Percentiles rank a stretch among this genome's conserved stretches.
These are phyloP conservation scores for Microtus montanus DNA, from an alignment of 2,113 vertebrate species.

Conservation along the genomic window DNA sequence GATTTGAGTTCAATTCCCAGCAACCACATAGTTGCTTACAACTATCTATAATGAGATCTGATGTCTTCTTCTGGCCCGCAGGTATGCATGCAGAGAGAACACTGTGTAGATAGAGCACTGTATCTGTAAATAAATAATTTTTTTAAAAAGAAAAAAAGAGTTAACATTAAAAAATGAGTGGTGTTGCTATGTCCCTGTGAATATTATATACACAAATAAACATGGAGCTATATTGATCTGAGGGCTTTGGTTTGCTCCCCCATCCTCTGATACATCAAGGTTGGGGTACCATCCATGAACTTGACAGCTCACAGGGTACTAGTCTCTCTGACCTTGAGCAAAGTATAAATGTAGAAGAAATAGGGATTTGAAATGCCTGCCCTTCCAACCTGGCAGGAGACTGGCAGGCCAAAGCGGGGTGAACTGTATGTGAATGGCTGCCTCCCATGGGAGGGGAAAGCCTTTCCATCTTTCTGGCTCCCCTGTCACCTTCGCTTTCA, in stretches of 20 bases:
- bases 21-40: too few relatives aligned
- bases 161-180: not conserved
- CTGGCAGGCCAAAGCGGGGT: not conserved
- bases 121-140: too few relatives aligned
- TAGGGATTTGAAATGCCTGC: not conserved
- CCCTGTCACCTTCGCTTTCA: not conserved
- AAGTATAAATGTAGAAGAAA: not conserved
- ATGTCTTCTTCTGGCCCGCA: too few relatives aligned
- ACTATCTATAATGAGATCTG: too few relatives aligned
- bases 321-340: not conserved
- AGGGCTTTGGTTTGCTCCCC: not conserved
- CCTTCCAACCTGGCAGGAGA: not conserved
- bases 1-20: too few relatives aligned
- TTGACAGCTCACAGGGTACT: not conserved
- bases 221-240: not conserved
- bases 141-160: too few relatives aligned
- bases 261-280: not conserved
- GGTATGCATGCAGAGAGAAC: too few relatives aligned
- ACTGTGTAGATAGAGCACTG: too few relatives aligned
- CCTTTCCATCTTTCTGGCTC: not conserved
- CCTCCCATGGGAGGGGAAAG: not conserved
- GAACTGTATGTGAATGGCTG: not conserved
- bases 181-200: not conserved
- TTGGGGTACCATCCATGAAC: not conserved
- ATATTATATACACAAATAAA: not conserved